Evolutionary conservation across 2,113 vertebrate genomes (phyloP).

Genomic region (Tiliqua scincoides): DNA sequence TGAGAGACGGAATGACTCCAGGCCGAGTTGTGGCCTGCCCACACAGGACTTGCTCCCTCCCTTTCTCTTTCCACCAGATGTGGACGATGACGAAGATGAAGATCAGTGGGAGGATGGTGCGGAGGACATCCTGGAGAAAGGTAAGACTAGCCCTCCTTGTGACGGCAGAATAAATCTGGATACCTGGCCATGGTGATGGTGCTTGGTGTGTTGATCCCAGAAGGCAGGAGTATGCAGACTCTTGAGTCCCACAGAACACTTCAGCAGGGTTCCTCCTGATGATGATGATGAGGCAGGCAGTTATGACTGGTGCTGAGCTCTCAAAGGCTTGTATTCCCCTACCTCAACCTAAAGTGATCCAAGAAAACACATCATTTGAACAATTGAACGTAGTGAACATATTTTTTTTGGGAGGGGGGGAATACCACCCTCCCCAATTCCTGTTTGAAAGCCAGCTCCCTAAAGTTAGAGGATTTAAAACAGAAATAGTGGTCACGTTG

Average conservation of each 20-base stretch:
- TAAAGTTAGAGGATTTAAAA: not conserved
- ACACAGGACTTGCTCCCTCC: not conserved
- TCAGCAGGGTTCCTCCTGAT: not conserved
- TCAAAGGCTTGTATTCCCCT: not conserved
- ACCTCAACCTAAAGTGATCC: not conserved
- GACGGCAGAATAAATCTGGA: not conserved
- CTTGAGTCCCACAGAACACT: not conserved
- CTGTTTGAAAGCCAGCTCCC: not conserved
- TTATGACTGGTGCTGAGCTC: not conserved
- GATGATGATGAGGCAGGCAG: not conserved
- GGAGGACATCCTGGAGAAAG: conserved; percentile 93
- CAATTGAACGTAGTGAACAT: not conserved
- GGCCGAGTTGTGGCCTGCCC: not conserved
- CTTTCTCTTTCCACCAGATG: conserved; percentile 74
- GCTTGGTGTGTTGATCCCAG: not conserved
- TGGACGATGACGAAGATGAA: conserved; percentile 95
- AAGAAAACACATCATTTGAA: not conserved
- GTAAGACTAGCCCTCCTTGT: conserved; percentile 64
- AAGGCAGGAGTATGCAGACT: not conserved
- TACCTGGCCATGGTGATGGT: not conserved
- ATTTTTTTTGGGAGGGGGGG: not conserved
- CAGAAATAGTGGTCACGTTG: not conserved
- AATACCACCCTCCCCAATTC: not conserved
- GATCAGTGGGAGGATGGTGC: conserved; percentile 93
- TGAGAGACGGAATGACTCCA: not conserved